Evolutionary conservation across 2,888 invertebrate genomes (phyloP).

Genomic region (Xylocampa areola): DNA sequence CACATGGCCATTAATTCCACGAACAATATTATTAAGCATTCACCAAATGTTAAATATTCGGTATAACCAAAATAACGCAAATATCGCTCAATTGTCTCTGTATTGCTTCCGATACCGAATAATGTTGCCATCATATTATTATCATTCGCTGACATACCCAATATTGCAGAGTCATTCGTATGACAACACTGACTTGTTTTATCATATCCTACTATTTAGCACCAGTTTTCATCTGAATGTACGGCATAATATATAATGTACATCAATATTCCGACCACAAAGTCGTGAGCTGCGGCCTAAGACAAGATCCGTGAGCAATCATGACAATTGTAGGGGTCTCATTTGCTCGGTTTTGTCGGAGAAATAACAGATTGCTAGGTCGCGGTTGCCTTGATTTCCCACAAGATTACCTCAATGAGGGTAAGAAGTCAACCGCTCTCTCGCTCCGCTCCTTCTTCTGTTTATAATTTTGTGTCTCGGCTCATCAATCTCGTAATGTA

Average conservation of each 20-base stretch:
- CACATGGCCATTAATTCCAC: constrained; percentile 20
- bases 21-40: constrained; percentile 38
- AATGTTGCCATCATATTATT: constrained; percentile 30
- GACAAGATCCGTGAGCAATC: constrained; percentile 47
- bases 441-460: constrained; percentile 65
- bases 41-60: constrained; percentile 40
- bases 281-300: constrained; percentile 48
- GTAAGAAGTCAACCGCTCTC: constrained; percentile 76
- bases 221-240: constrained; percentile 54
- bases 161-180: constrained; percentile 26
- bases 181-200: constrained; percentile 30
- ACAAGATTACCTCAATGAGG: constrained; percentile 82
- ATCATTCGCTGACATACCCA: constrained; percentile 36
- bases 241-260: constrained; percentile 59
- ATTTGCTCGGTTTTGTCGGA: constrained; percentile 68
- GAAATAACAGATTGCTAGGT: constrained; percentile 80
- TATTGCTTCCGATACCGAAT: constrained; percentile 35
- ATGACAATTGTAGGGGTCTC: constrained; percentile 62
- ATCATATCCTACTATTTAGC: constrained; percentile 48
- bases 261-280: constrained; percentile 67
- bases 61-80: constrained; percentile 33
- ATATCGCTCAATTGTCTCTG: constrained; percentile 28
- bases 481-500: constrained; percentile 63
- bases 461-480: constrained; percentile 71
- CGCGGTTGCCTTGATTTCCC: constrained; percentile 82